These are phyloP conservation scores for Trypoxylon attenuatum DNA, from an alignment of 2,888 invertebrate genomes.

Conservation along the genomic window DNA sequence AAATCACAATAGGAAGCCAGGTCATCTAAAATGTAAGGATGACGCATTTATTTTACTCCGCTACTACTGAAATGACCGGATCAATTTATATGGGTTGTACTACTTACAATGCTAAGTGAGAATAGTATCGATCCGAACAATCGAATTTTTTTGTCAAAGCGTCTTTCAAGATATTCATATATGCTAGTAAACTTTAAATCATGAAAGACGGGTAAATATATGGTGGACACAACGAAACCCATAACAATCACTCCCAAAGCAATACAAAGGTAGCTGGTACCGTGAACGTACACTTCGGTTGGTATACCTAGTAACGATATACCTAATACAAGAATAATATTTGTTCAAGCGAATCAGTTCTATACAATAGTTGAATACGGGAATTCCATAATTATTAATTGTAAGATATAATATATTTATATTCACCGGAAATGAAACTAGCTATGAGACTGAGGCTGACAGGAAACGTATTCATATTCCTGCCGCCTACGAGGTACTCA, in stretches of 20 bases:
- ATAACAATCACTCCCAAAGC: conserved; percentile 80
- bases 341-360: background rate
- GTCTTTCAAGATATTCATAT: conserved; percentile 86
- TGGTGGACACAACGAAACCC: conserved; percentile 80
- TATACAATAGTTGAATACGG: background rate
- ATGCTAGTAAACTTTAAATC: conserved; percentile 85
- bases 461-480: conserved; percentile 88
- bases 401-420: background rate
- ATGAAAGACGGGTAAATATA: conserved; percentile 86
- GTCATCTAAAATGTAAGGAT: conserved; percentile 78
- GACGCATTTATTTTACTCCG: background rate
- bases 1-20: conserved; percentile 87
- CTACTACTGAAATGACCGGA: background rate
- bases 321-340: conserved; percentile 70
- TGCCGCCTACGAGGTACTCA: conserved; percentile 86
- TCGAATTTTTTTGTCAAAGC: conserved; percentile 83
- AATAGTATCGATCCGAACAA: conserved; percentile 84
- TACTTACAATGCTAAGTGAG: conserved; percentile 81
- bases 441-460: conserved; percentile 90
- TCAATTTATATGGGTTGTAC: too few species aligned
- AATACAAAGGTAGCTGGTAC: conserved; percentile 85
- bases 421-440: conserved; percentile 80
- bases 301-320: conserved; percentile 87
- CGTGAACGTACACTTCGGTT: conserved; percentile 88
- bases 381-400: background rate